Base-by-base conservation (phyloP, 2,113 vertebrate genomes). In the Hylia prasina region DNA sequence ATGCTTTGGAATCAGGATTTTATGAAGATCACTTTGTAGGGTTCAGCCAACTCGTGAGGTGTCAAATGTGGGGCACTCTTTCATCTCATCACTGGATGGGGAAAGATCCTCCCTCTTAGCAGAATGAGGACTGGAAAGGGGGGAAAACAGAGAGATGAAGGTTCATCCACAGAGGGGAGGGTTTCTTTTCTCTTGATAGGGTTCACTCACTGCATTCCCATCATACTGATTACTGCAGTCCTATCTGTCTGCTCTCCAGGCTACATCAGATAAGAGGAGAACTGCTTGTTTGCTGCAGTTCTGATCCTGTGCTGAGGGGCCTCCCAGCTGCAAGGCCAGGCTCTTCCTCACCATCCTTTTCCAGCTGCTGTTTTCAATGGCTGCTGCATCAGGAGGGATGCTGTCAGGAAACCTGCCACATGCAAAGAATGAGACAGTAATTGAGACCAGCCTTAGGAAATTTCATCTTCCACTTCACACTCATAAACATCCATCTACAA, bases 21-120 rank as follows among this genome's bases (percentile, higher is more conserved):
- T 97, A 97, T 97, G 97, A 97, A 97, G 96, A 96, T 89, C 96
- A 94, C 80, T 93, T 93, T 80, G 93, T 93, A 95, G 90, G 97
- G 96, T 97, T 97, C 97, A 97, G 97, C 97, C 97, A 97, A 83
- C 94, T 97, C 97, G 91, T 93, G 91, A 96, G 97, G 96, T 97
- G 97, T 97, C 97, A 97, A 90, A 91, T 87, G 66, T 86, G 96
- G 96, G 97, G 96, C 97, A 97, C 69, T 87, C 97, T 97, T 97
- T 97, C 97, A 97, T 97, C 97, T 97, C 91, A 21, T 90, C 0
- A 1, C 69, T 90, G 71, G 95, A 97, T 91, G 69, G 65, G 72
- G 94, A 96, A 96, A 96, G 87, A 96, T 95, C 94, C 97, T 97
- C 97, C 97, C 97, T 96, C 91, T 89, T 72, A 87, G 79, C 5